Base-by-base conservation (phyloP, 2,113 vertebrate genomes). In the Macquaria ambigua region DNA sequence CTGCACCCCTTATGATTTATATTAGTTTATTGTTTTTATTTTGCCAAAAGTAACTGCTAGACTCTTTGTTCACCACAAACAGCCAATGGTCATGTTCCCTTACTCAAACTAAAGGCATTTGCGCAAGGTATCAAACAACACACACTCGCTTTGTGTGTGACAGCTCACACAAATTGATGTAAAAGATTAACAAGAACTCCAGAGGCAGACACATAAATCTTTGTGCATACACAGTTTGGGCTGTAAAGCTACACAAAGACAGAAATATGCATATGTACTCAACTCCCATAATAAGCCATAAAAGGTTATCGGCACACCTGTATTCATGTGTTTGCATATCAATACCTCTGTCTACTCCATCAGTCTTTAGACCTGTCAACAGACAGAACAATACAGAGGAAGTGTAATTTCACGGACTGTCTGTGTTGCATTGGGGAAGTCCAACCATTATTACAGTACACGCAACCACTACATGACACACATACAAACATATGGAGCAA, bases 81-180 rank as follows among this genome's bases (percentile, higher is more conserved):
- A 77, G 61, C 25, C 25, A 63, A 18, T 21, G 55, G 63, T 70
- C 5, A 4, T 28, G 14, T 31, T 48, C 5, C 39, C 11, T 59
- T 39, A 16, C 61, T 74, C 48, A 34, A 25, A 68, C 14, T 37
- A n/a, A 1, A 37, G 25, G 11, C 43, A 46, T 23, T 28, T 76
- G n/a, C 18, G 8, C 5, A 25, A 23, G 31, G n/a, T 28, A 41
- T 43, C 1, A 66, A 71, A 80, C 31, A 48, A 61, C 53, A 37
- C 79, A 82, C 20, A 41, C 0, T 0, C 25, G 9, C 41, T 41
- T 8, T 41, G 41, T 41, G 39, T 39, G 41, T 41, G 41, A 41
- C 72, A 75, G 53, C 39, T 69, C 56, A 14, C 34, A 23, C n/a
- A 70, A 55, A 28, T 25, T 39, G 43, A 81, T 53, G 34, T 10